Evolutionary conservation across 1,140 invertebrate genomes (phyloP), one percentile per base, ranked within the genome.

Genomic region (Drosophila sp.): DNA sequence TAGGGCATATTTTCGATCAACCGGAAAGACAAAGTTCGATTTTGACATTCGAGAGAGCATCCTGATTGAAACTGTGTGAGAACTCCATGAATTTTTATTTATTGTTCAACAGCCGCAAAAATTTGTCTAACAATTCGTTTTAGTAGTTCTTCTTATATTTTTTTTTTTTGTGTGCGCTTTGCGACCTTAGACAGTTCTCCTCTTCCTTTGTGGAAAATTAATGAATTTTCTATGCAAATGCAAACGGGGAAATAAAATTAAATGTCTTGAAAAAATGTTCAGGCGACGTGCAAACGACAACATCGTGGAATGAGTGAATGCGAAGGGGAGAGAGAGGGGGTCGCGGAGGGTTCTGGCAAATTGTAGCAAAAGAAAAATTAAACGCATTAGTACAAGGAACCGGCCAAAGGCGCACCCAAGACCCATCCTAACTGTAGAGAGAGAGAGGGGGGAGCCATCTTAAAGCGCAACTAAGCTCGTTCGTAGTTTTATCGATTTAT

Each of bases 171-270:
- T 56, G 6, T 10, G 40, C 44, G 17, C 17, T 29, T 25, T 30
- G 38, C 10, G n/a, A 4, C 41, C 11, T 60, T 38, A 32, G 57
- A 54, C 57, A n/a, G 25, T 44, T 35, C 35, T 66, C 25, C 17
- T 27, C 65, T 56, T 64, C 35, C 54, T 64, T 60, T 70, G 60
- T 74, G 65, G 50, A 89, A 85, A 89, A 89, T 89, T 89, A 89
- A 89, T 89, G 84, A 89, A 79, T 84, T 89, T 89, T 74, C 80
- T 79, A 89, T 89, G 84, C 84, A 89, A 89, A 89, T 89, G 80
- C 55, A 57, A 56, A 74, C 72, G 79, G 84, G 83, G 82, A 89
- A 87, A 87, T 87, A 87, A 87, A 87, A 87, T 87, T 89, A 89
- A 87, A 89, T 80, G 84, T 72, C 66, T 63, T 47, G 72, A 65